Evolutionary conservation across 2,797 vertebrate species (phyloP).

Genomic region (Phyllotis vaccarum): DNA sequence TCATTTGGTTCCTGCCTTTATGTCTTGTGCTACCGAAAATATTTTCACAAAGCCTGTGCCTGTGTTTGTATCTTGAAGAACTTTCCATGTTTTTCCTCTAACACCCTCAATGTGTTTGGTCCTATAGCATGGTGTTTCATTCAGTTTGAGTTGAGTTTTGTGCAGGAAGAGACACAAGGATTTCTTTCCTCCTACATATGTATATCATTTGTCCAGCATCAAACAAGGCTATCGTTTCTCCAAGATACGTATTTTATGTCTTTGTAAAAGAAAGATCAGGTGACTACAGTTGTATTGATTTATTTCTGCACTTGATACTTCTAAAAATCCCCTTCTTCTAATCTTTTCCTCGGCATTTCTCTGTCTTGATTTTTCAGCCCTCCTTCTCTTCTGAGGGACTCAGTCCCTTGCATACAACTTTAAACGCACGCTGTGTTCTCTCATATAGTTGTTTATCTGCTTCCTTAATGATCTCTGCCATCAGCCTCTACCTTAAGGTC

Average conservation of each 20-base stretch:
- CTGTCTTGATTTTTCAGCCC: neutral
- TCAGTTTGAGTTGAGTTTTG: neutral
- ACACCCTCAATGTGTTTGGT: neutral
- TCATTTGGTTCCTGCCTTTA: neutral
- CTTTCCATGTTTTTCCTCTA: neutral
- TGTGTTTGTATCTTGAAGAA: neutral
- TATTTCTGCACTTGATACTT: constrained; percentile 5
- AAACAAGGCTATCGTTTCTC: neutral
- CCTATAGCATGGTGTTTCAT: neutral
- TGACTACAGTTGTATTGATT: neutral
- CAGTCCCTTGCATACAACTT: neutral
- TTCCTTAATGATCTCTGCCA: neutral
- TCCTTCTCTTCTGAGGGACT: neutral
- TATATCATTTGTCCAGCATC: neutral
- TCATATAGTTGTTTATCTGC: neutral
- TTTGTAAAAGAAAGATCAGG: neutral
- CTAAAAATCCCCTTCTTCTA: neutral
- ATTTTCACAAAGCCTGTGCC: neutral
- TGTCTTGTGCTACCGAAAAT: no score
- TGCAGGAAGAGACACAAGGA: neutral
- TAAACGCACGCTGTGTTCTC: neutral
- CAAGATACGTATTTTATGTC: neutral
- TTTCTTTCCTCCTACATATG: neutral
- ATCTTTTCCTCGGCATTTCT: neutral
- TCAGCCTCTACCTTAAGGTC: neutral